These are phyloP conservation scores for Apteryx mantelli DNA, from an alignment of 2,113 vertebrate genomes.

Conservation along the genomic window DNA sequence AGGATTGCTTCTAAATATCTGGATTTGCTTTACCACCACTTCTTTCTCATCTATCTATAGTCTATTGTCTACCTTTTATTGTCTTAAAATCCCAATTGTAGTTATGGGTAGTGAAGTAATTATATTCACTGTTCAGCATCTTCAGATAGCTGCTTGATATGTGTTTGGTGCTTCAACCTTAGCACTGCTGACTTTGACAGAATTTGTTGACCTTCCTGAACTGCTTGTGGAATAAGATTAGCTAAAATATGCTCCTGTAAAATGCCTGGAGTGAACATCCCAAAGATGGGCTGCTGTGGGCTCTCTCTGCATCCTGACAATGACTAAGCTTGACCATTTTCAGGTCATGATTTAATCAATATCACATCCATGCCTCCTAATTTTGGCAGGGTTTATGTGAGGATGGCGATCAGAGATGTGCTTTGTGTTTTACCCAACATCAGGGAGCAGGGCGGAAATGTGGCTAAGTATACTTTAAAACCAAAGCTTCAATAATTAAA, in stretches of 20 bases:
- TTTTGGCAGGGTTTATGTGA: constrained; percentile 13
- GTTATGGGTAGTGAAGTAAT: not conserved
- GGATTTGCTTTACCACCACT: not conserved
- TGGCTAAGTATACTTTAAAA: not conserved
- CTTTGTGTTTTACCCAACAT: constrained; percentile 16
- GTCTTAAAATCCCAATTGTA: not conserved
- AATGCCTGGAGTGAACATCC: not conserved
- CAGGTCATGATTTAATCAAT: constrained; percentile 44
- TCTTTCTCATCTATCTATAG: not conserved
- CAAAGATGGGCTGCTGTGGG: not conserved
- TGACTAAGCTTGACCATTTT: constrained; percentile 17
- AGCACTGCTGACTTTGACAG: not conserved
- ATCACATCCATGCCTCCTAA: not conserved
- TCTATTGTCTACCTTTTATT: not conserved
- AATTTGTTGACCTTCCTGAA: constrained; percentile 38
- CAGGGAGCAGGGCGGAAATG: not conserved
- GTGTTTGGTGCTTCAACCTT: not conserved
- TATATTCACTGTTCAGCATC: not conserved
- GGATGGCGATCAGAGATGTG: not conserved
- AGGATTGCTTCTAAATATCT: not conserved
- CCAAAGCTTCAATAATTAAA: constrained; percentile 26
- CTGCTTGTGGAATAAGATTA: not conserved
- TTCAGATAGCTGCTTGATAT: not conserved
- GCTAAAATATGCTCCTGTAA: not conserved
- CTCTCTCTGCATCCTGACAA: not conserved